These are phyloP conservation scores for Acrossocheilus fasciatus DNA, from an alignment of 2,797 vertebrate genomes.

Conservation along the genomic window DNA sequence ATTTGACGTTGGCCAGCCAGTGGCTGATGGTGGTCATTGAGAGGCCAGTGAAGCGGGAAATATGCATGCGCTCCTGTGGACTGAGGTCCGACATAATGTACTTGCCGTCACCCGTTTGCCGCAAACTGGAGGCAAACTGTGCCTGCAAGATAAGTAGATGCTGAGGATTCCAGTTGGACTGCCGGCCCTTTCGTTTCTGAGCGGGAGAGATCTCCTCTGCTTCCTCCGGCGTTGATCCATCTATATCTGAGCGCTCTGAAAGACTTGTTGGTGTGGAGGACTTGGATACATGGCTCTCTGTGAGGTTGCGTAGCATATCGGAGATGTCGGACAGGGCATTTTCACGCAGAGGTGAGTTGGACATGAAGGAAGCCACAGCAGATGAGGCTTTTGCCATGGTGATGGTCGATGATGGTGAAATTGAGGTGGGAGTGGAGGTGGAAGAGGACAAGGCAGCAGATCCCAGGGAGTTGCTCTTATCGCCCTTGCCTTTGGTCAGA, in stretches of 20 bases:
- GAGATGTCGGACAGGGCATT: conserved; percentile 99
- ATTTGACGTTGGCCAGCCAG: conserved; percentile 99
- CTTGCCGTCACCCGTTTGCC: conserved; percentile 95
- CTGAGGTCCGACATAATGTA: conserved; percentile 99
- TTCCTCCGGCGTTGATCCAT: conserved; percentile 92
- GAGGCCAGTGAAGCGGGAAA: conserved; percentile 97
- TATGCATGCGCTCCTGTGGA: conserved; percentile 99
- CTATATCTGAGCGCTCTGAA: conserved; percentile 95
- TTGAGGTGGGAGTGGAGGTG: conserved; percentile 90
- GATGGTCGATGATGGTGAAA: conserved; percentile 90
- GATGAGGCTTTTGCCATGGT: conserved; percentile 95
- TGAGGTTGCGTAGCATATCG: conserved; percentile 99
- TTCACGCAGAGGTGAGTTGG: conserved; percentile 95
- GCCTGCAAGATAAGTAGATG: conserved; percentile 98
- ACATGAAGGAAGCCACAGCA: conserved; percentile 96
- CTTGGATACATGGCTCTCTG: conserved; percentile 96
- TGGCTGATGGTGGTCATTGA: conserved; percentile 99
- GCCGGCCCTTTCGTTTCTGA: conserved; percentile 98
- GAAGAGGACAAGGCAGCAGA: conserved; percentile 90
- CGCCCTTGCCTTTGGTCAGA: conserved; percentile 96
- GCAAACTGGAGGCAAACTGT: conserved; percentile 96
- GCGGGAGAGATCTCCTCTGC: conserved; percentile 94
- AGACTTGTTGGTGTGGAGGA: conserved; percentile 96
- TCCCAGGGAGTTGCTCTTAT: conserved; percentile 91
- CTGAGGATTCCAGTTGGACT: conserved; percentile 99